Percentiles rank a stretch among this genome's conserved stretches.
Evolutionary conservation across 2,797 vertebrate genomes (phyloP).

Genomic region (Meda fulgida): DNA sequence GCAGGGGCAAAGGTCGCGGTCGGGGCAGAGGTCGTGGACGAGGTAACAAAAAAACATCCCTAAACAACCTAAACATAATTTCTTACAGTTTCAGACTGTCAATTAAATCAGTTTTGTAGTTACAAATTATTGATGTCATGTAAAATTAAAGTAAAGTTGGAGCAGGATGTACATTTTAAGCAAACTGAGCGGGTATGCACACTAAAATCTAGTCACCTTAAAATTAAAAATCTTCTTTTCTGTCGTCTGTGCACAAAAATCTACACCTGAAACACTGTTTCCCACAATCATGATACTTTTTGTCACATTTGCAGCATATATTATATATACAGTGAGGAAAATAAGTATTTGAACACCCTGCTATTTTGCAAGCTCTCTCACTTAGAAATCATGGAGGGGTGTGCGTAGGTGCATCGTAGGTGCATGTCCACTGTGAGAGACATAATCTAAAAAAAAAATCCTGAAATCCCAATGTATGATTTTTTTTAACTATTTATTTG

Average conservation of each 20-base stretch:
- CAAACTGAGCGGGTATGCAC: background rate
- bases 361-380: no score
- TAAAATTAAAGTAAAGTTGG: background rate
- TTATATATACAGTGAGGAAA: no score
- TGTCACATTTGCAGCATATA: background rate
- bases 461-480: no score
- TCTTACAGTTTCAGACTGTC: background rate
- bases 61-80: background rate
- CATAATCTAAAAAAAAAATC: no score
- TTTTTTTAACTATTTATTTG: no score
- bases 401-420: no score
- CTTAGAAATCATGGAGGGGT: no score
- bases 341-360: no score
- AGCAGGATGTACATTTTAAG: background rate
- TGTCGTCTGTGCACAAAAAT: background rate
- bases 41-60: slow-evolving; percentile 69
- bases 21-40: slow-evolving; percentile 89
- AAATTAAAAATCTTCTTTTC: background rate
- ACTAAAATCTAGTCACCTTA: background rate
- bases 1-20: slow-evolving; percentile 85
- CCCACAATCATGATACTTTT: background rate
- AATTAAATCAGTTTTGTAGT: background rate
- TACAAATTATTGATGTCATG: background rate
- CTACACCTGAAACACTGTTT: background rate
- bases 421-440: no score